Conservation (phyloP, 2,888 invertebrate species). For the Uloborus plumipes region DNA sequence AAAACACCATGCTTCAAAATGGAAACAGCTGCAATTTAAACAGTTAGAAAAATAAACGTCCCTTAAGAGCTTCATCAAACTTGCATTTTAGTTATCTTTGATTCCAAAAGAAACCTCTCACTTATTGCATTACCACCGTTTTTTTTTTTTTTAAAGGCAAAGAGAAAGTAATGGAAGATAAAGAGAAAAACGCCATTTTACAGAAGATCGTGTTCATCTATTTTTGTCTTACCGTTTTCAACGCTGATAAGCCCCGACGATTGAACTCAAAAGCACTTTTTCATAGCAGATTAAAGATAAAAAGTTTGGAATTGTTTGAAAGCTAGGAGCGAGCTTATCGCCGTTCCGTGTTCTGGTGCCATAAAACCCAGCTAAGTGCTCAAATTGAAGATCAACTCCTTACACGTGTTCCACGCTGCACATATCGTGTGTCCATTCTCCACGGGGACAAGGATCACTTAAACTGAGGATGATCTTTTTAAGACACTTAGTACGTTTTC, state of each 20-base stretch:
- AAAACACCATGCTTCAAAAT: too few species aligned
- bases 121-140: conserved; percentile 10
- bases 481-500: too few species aligned
- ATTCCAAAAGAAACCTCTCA: too few species aligned
- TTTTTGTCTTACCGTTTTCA: background rate
- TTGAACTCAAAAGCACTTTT: background rate
- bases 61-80: too few species aligned
- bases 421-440: too few species aligned
- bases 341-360: background rate
- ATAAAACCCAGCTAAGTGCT: conserved; percentile 29
- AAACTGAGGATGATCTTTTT: too few species aligned
- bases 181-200: conserved; percentile 4
- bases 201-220: background rate
- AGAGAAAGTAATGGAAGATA: background rate
- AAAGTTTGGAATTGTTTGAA: conserved; percentile 19
- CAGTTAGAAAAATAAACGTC: too few species aligned
- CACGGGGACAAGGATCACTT: too few species aligned
- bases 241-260: conserved; percentile 3
- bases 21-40: too few species aligned
- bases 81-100: too few species aligned
- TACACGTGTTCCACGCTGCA: too few species aligned
- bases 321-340: conserved; percentile 9
- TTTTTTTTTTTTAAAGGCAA: conserved; percentile 2
- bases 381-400: conserved; percentile 26
- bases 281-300: conserved; percentile 21